Evolutionary conservation across 2,797 vertebrate species (phyloP).

Genomic region (Champsocephalus gunnari): DNA sequence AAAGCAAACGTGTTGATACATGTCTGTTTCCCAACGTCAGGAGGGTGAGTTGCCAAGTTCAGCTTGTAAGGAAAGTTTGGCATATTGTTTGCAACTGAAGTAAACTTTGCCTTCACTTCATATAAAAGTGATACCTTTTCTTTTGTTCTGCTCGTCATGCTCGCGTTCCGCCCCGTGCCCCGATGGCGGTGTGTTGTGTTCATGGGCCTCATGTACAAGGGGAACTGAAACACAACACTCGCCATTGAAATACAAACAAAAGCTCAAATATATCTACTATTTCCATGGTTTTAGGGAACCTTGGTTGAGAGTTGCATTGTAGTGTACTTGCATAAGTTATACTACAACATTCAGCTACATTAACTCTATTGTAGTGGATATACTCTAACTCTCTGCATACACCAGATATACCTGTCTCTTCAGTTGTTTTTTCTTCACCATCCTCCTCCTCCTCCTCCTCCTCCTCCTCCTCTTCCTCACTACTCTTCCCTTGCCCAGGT

Average conservation of each 20-base stretch:
- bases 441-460: neutral
- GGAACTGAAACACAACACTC: conserved; percentile 14
- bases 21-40: neutral
- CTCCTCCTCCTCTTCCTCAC: conserved; percentile 3
- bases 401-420: conserved; percentile 44
- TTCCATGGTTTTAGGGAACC: neutral
- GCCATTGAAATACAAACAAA: conserved; percentile 1
- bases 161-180: conserved; percentile 6
- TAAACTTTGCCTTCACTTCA: neutral
- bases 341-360: neutral
- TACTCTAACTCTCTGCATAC: neutral
- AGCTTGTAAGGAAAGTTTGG: neutral
- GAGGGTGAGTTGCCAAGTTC: neutral
- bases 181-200: conserved; percentile 22
- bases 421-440: neutral
- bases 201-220: conserved; percentile 16
- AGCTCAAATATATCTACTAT: neutral
- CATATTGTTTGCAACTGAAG: neutral
- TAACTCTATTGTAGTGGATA: neutral
- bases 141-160: conserved; percentile 12
- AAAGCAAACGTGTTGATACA: neutral
- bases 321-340: neutral
- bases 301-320: neutral
- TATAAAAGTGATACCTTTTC: conserved; percentile 35
- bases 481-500: neutral